phyloP scores from a whole-genome alignment of 2,888 invertebrate genomes.

The Empis livida region DNA sequence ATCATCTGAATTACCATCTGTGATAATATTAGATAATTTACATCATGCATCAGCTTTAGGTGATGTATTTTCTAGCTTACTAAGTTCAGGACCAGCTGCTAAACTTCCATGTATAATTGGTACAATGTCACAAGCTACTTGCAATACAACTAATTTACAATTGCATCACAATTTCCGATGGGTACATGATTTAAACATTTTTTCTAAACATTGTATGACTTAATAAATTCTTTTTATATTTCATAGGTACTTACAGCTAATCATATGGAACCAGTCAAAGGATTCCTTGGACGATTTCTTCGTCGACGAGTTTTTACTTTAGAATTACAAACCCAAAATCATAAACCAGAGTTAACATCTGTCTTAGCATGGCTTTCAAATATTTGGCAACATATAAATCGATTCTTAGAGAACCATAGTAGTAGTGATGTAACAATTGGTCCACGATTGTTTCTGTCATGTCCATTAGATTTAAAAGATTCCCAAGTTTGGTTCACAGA shows the following conservation, averaged over 20 bases:
- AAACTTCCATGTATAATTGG: slow-evolving; percentile 87
- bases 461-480: slow-evolving; percentile 57
- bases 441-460: slow-evolving; percentile 55
- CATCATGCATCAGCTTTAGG: slow-evolving; percentile 86
- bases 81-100: slow-evolving; percentile 68
- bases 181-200: slow-evolving; percentile 29
- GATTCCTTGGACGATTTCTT: slow-evolving; percentile 70
- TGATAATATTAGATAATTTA: slow-evolving; percentile 89
- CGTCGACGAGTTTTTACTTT: slow-evolving; percentile 49
- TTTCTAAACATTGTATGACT: background rate
- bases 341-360: slow-evolving; percentile 67
- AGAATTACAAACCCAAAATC: slow-evolving; percentile 63
- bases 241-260: slow-evolving; percentile 64
- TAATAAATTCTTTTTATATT: slow-evolving; percentile 7
- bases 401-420: slow-evolving; percentile 88
- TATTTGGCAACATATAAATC: slow-evolving; percentile 89
- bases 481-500: slow-evolving; percentile 93
- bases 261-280: slow-evolving; percentile 97
- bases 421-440: slow-evolving; percentile 97
- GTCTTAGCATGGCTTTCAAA: slow-evolving; percentile 91
- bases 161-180: slow-evolving; percentile 92
- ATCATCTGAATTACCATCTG: slow-evolving; percentile 72
- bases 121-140: slow-evolving; percentile 87
- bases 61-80: slow-evolving; percentile 79
- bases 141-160: slow-evolving; percentile 87